These are phyloP conservation scores for Hystrix cristata DNA, from an alignment of 2,113 vertebrate species.

Conservation along the genomic window DNA sequence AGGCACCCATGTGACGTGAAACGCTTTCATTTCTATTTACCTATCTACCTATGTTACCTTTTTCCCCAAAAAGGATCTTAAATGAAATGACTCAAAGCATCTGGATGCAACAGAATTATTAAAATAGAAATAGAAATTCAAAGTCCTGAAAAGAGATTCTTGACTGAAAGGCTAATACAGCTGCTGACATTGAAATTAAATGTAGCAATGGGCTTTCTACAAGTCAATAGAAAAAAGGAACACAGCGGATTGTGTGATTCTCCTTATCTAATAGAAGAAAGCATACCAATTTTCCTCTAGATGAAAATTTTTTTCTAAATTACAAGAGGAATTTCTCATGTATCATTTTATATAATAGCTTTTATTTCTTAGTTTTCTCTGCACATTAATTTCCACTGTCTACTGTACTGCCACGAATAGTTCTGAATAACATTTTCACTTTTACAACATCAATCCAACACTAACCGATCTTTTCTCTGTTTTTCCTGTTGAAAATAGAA, in stretches of 20 bases:
- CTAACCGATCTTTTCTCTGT: background rate
- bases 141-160: conserved; percentile 54
- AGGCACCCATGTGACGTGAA: background rate
- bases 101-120: conserved; percentile 40
- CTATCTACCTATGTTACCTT: background rate
- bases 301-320: conserved; percentile 6
- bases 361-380: conserved; percentile 21
- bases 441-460: background rate
- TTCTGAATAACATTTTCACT: background rate
- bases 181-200: conserved; percentile 42
- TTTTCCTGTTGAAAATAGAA: background rate
- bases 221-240: background rate
- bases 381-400: background rate
- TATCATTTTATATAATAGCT: background rate
- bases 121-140: conserved; percentile 66
- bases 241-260: background rate
- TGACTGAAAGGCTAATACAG: conserved; percentile 33
- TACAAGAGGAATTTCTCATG: background rate
- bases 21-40: conserved; percentile 56
- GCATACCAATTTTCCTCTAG: background rate
- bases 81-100: conserved; percentile 58
- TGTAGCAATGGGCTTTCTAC: background rate
- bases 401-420: background rate
- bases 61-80: conserved; percentile 42
- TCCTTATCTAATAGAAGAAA: conserved; percentile 36